Base-by-base conservation (phyloP, 2,888 invertebrate species). In the Pegoplata infirma region DNA sequence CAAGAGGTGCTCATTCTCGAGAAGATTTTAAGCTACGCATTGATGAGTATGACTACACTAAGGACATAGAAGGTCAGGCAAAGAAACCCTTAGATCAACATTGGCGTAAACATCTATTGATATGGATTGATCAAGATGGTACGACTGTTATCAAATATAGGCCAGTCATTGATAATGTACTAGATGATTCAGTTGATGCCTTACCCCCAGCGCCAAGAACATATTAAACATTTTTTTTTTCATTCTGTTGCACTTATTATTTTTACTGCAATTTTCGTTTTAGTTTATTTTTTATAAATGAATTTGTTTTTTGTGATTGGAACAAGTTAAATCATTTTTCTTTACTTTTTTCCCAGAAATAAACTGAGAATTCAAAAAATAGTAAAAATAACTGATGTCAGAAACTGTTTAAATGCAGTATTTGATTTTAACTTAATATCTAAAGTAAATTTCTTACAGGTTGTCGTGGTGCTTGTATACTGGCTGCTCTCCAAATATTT, bases 41-140 rank as follows among this genome's bases (percentile, higher is more conserved):
- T 51, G 99, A 99, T 88, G 99, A 99, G 89, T 80, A 56, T 58
- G 88, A 99, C 90, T 99, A 97, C 89, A 93, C 94, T 81, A 97
- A 97, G 86, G 95, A 98, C 0, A 76, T 96, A 7, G 94, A 95
- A n/a, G 96, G 95, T 78, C 98, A 99, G 90, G 89, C 89, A 1
- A 91, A 92, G 84, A 91, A 92, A 84, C 91, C 95, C 0, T 85
- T 94, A 49, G 94, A 95, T 68, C 90, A 98, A 82, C 99, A 99
- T 90, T 99, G 99, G 98, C 93, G 99, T 81, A 99, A 99, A 90
- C 99, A 99, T 90, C 97, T 98, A 0, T 89, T 99, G 63, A 93
- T 95, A 1, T 92, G 91, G 82, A 46, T 79, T 6, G 92, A 96
- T 85, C 91, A 91, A 44, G 93, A 93, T n/a, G 98, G 98, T 83